Evolutionary conservation across 2,113 vertebrate species (phyloP), one percentile per base, ranked within the genome.

Genomic region (Copsychus sechellarum): DNA sequence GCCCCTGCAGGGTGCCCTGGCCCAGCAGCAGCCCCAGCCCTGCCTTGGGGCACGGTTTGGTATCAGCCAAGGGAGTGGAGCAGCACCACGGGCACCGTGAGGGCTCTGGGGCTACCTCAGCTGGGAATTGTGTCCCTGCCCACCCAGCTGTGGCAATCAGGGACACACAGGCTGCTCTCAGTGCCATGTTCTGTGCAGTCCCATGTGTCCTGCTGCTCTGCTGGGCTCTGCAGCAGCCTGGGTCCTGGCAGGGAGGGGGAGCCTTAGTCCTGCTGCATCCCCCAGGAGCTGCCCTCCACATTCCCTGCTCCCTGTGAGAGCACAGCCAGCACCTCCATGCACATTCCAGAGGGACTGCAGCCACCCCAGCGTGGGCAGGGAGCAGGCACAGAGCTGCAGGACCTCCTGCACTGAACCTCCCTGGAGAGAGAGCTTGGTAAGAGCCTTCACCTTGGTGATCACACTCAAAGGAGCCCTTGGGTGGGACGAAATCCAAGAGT

Each of bases 21-120:
- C 5, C 33, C 38, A 10, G 21, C 84, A 53, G 34, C 65, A 65
- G 42, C 28, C 19, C 29, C 5, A 2, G 29, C 34, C 25, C 61
- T 47, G 17, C 33, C 24, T 16, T 0, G 40, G 2, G 38, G 18
- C 26, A 22, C 4, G 1, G 22, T 4, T 60, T 31, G 26, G 4
- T 7, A 5, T 14, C 40, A 64, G 25, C 34, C 28, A n/a, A 29
- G 47, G 16, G 51, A 25, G 23, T 23, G 13, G 33, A 81, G 67
- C 62, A 90, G 42, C 51, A 34, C 40, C 24, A 8, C 2, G 5
- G 31, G 54, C 43, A 34, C 31, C 1, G 1, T 11, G 9, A 1
- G 15, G 78, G 36, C 36, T 80, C 51, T 47, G 47, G 11, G 25
- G 31, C 14, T 40, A 6, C 23, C 62, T 58, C 43, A 40, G 16